phyloP scores from a whole-genome alignment of 2,113 vertebrate genomes.

The Microtus richardsoni region DNA sequence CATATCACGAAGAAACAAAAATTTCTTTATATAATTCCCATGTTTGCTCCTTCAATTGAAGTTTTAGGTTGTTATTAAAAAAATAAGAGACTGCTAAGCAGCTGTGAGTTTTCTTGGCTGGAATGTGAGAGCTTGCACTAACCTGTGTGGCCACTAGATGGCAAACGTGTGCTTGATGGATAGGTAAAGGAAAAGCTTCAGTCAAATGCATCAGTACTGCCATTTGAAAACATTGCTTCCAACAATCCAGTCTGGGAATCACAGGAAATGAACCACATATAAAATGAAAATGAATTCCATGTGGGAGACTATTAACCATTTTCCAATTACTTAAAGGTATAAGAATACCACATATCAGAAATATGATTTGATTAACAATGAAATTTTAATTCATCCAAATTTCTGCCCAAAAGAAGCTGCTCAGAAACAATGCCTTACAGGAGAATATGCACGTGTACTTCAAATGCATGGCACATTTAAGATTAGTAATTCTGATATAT shows the following conservation, averaged over 20 bases:
- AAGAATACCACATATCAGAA: neutral
- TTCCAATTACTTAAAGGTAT: neutral
- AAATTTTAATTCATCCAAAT: neutral
- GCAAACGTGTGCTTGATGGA: neutral
- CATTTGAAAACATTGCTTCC: neutral
- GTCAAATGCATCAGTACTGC: neutral
- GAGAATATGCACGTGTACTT: accelerated
- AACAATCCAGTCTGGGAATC: neutral
- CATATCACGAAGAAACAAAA: neutral
- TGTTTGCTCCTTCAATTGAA: neutral
- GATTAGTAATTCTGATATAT: neutral
- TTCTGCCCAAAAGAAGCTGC: neutral
- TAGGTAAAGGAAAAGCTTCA: neutral
- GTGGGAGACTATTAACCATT: neutral
- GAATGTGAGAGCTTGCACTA: neutral
- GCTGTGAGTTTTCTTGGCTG: too few relatives aligned
- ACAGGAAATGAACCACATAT: neutral
- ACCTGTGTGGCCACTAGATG: neutral
- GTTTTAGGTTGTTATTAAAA: neutral
- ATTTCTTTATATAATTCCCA: neutral
- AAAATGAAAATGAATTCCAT: neutral
- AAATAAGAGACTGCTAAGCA: too few relatives aligned
- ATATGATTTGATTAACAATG: neutral
- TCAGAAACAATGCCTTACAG: neutral
- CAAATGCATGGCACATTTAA: neutral